Percentiles rank a stretch among this genome's conserved stretches.
Conservation (phyloP, 2,797 vertebrate species). For the Urocyon cinereoargenteus region DNA sequence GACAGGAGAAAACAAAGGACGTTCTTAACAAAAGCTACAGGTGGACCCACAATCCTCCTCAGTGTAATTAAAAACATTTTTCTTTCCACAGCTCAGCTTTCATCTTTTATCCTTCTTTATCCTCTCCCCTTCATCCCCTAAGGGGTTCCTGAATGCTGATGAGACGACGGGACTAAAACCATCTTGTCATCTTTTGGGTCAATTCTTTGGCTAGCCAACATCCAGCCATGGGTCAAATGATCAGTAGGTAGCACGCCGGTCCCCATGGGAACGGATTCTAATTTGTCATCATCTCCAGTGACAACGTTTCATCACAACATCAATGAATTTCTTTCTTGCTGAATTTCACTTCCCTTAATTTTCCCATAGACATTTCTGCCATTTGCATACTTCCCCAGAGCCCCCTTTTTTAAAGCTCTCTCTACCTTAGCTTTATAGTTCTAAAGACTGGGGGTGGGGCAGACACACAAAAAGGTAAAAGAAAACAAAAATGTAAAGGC, state of each 20-base stretch:
- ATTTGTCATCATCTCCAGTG: conserved; percentile 85
- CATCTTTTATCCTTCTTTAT: conserved; percentile 69
- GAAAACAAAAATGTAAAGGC: conserved; percentile 75
- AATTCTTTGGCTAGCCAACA: conserved; percentile 68
- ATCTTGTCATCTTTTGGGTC: conserved; percentile 79
- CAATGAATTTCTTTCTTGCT: conserved; percentile 83
- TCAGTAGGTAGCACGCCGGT: conserved; percentile 80
- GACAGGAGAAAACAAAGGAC: conserved; percentile 71
- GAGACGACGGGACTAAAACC: conserved; percentile 37
- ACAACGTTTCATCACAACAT: conserved; percentile 87
- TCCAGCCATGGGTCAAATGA: conserved; percentile 79
- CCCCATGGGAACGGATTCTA: conserved; percentile 85
- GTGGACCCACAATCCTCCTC: conserved; percentile 68
- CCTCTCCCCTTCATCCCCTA: conserved; percentile 65
- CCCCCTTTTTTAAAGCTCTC: conserved; percentile 31
- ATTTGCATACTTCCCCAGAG: conserved; percentile 85
- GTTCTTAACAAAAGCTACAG: conserved; percentile 72
- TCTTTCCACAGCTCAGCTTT: conserved; percentile 68
- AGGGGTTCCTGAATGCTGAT: conserved; percentile 56
- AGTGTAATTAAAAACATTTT: conserved; percentile 68
- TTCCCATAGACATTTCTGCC: conserved; percentile 84
- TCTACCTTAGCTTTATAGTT: conserved; percentile 83
- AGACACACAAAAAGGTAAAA: conserved; percentile 26
- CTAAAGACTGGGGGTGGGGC: conserved; percentile 75
- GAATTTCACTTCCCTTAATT: conserved; percentile 81